Base-by-base conservation (phyloP, 2,888 invertebrate genomes). In the Drosophila acutilabella region DNA sequence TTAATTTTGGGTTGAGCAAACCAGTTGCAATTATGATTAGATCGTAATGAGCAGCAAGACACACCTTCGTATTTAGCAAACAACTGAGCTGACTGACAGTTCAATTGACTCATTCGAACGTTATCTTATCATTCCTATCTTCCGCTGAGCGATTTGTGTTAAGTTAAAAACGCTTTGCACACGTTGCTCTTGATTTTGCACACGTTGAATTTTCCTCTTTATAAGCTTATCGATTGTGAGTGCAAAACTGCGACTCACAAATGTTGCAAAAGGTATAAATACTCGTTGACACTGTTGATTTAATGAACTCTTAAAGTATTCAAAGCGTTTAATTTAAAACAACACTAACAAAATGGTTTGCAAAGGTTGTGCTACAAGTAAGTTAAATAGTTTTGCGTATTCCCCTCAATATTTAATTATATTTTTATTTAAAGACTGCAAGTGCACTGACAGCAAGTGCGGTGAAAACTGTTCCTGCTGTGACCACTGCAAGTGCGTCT, bases 381-480 rank as follows among this genome's bases (percentile, higher is more conserved):
- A 88, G 89, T 81, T 18, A 2, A 45, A 8, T 20, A 18, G 41
- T 11, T 16, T 45, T 23, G 6, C 52, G 50, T 53, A 30, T 44
- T 26, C 0, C 7, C 13, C 16, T 20, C 3, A n/a, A 26, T 16
- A 33, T 53, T 40, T 4, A 23, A 40, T 47, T 41, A 18, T 4
- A 23, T 36, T 40, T 47, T 8, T 3, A 11, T 50, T 30, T 30
- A 3, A 10, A 88, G 89, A 80, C 71, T 89, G 89, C 60, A 82
- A 89, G 20, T 89, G 89, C 72, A 76, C 68, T 14, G 64, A 71
- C 56, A 60, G 16, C 40, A 84, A 78, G 64, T 89, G 88, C 64
- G 88, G 89, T 16, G 83, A 88, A 62, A 89, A 88, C 26, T 89
- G 89, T 38, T 64, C 72, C 33, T 89, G 90, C 58, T 76, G 45